phyloP scores from a whole-genome alignment of 1,140 invertebrate genomes.

The Cotesia chilonis region DNA sequence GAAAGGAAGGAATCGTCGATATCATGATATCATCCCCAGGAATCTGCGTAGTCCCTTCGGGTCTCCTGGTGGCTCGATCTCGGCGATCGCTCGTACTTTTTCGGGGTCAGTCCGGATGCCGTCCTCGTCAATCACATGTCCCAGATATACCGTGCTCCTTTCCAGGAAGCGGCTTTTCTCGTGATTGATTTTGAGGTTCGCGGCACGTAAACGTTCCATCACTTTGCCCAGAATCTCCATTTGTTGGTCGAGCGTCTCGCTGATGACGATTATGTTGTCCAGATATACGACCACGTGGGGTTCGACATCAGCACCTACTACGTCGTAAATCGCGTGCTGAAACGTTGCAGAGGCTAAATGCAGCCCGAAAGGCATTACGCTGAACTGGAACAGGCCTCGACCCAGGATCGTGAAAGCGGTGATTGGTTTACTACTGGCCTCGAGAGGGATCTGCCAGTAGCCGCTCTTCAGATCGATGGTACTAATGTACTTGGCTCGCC shows the following conservation, averaged over 20 bases:
- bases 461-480: conserved; percentile 47
- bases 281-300: too few relatives aligned
- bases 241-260: conserved; percentile 33
- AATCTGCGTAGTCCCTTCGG: conserved; percentile 47
- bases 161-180: conserved; percentile 46
- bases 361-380: too few relatives aligned
- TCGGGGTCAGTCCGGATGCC: conserved; percentile 45
- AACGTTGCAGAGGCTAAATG: too few relatives aligned
- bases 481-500: conserved; percentile 50
- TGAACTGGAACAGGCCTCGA: too few relatives aligned
- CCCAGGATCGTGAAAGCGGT: too few relatives aligned
- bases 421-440: too few relatives aligned
- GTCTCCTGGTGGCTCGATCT: conserved; percentile 33
- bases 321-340: too few relatives aligned
- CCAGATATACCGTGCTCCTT: conserved; percentile 45
- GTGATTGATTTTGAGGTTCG: conserved; percentile 41
- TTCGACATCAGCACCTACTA: too few relatives aligned
- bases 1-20: conserved; percentile 55
- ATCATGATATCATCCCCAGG: conserved; percentile 51
- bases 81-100: conserved; percentile 41
- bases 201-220: conserved; percentile 37
- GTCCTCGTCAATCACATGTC: conserved; percentile 42
- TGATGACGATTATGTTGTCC: conserved; percentile 40
- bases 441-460: conserved; percentile 39
- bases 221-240: conserved; percentile 39